Evolutionary conservation across 2,888 invertebrate species (phyloP).

Genomic region (Endotricha flammealis): DNA sequence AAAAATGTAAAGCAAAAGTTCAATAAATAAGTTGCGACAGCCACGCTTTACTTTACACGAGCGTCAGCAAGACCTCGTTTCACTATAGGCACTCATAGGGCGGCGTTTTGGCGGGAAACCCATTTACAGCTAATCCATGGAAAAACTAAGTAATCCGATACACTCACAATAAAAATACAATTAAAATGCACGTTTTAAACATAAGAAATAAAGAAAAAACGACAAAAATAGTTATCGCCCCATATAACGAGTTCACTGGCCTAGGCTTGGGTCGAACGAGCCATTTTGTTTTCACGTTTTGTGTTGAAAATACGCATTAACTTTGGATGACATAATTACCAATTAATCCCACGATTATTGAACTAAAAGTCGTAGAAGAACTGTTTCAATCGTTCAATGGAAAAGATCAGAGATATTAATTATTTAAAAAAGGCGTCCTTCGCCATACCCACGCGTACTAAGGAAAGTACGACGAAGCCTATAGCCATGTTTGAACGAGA

Average conservation of each 20-base stretch:
- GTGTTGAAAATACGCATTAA: conserved; percentile 75
- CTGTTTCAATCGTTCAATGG: conserved; percentile 60
- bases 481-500: conserved; percentile 77
- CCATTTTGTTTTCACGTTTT: conserved; percentile 78
- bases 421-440: conserved; percentile 72
- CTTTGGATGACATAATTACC: conserved; percentile 63
- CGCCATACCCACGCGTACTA: conserved; percentile 74
- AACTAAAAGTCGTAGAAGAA: conserved; percentile 72
- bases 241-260: conserved; percentile 74
- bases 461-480: conserved; percentile 70
- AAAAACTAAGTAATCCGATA: conserved; percentile 20
- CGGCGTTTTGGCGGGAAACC: conserved; percentile 78
- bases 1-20: conserved; percentile 28
- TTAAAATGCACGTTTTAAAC: conserved; percentile 22
- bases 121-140: conserved; percentile 29
- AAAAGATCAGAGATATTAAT: conserved; percentile 76
- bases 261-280: conserved; percentile 74
- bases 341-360: conserved; percentile 62
- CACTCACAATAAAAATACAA: conserved; percentile 19
- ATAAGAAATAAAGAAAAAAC: conserved; percentile 29
- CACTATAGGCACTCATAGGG: conserved; percentile 47
- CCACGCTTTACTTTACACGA: conserved; percentile 34
- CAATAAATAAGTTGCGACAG: conserved; percentile 50
- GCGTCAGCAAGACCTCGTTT: conserved; percentile 41
- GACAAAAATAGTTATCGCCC: conserved; percentile 60